phyloP scores from a whole-genome alignment of 2,113 vertebrate genomes.

The Zosterops japonicus region DNA sequence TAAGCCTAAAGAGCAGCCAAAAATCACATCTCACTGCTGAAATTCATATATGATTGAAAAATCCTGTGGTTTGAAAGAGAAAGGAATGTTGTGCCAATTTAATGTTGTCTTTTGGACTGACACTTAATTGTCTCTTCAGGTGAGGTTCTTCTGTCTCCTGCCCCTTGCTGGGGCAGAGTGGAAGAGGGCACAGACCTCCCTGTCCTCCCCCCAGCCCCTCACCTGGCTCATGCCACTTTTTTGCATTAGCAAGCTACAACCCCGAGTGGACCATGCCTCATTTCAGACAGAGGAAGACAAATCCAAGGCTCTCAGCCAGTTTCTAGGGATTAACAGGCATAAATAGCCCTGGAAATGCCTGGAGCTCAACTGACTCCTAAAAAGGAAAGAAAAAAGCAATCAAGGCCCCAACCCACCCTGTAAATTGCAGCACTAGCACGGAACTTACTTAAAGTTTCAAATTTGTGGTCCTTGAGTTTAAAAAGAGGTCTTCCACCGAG shows the following conservation, averaged over 20 bases:
- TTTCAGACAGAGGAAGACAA: constrained; percentile 12
- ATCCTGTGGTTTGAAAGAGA: neutral
- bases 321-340: constrained; percentile 11
- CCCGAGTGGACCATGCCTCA: neutral
- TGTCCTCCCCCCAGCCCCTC: accelerated
- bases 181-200: neutral
- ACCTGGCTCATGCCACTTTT: neutral
- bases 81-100: neutral
- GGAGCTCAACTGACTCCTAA: neutral
- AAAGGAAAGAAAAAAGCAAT: neutral
- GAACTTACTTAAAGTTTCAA: neutral
- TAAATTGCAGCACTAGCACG: neutral
- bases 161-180: accelerated
- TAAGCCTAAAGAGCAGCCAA: constrained; percentile 5
- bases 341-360: constrained; percentile 28
- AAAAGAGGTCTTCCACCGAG: neutral
- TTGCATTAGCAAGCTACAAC: neutral
- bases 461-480: neutral
- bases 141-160: neutral
- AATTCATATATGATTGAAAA: constrained; percentile 25
- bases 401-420: neutral
- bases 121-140: neutral
- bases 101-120: neutral
- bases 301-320: constrained; percentile 5
- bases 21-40: constrained; percentile 13